Evolutionary conservation across 2,888 invertebrate species (phyloP), one percentile per base, ranked within the genome.

Genomic region (Lepidocyrtinus sp.): DNA sequence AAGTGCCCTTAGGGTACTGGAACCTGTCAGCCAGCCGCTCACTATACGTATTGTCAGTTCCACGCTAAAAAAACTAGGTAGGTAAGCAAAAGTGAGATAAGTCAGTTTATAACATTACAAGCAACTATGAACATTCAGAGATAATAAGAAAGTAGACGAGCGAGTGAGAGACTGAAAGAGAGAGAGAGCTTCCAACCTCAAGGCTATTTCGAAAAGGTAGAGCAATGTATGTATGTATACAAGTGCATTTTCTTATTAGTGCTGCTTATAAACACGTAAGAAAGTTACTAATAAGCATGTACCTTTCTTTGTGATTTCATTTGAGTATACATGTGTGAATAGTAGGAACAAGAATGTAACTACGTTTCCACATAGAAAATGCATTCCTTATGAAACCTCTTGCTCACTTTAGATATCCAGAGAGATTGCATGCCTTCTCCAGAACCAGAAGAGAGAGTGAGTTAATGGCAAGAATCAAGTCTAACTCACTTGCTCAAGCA

Each of bases 1-100:
- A 85, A 86, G 83, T 83, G 85, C 85, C 84, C 85, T 79, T 59
- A 82, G 84, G 84, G 82, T 82, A 81, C 84, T 82, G 82, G 84
- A 85, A 85, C 84, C 84, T 86, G 86, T 86, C 86, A 86, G 84
- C 85, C 83, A 75, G 82, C 77, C 83, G 74, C 22, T 59, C 59
- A 59, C 59, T 59, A 9, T 59, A n/a, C n/a, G n/a, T n/a, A n/a
- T n/a, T n/a, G n/a, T n/a, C 68, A 73, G 70, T 63, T 75, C 72
- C 72, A 62, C n/a, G 17, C 76, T 62, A 26, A 71, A 70, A 65
- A 65, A 59, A 21, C 5, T 5, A 36, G 45, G 36, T 64, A 76
- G 46, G 19, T 19, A 65, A 62, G 45, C 36, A 36, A 65, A 55
- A 65, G 17, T 55, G 22, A 19, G 22, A 59, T 59, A 59, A 59